These are phyloP conservation scores for Pseudorhombus dupliciocellatus DNA, from an alignment of 2,113 vertebrate genomes.

Conservation along the genomic window DNA sequence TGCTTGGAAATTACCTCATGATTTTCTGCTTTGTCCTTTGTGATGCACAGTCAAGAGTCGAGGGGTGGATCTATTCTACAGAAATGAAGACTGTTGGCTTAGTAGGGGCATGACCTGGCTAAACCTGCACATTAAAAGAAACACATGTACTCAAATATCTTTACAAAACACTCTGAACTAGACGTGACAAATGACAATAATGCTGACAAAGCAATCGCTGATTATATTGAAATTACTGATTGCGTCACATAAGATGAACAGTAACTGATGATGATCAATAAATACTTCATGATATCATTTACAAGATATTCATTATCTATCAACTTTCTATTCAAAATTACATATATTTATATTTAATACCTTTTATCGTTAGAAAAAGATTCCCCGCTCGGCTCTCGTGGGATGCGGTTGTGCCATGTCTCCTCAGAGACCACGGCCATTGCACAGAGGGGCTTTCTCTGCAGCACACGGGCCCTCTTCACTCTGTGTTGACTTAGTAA, in stretches of 20 bases:
- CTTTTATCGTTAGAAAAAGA: slow-evolving; percentile 23
- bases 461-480: slow-evolving; percentile 77
- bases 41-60: background rate
- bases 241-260: background rate
- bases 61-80: background rate
- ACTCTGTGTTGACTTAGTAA: slow-evolving; percentile 77
- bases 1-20: no score
- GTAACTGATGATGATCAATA: background rate
- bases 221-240: background rate
- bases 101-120: background rate
- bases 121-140: background rate
- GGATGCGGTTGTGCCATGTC: slow-evolving; percentile 60
- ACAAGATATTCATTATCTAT: slow-evolving; percentile 18
- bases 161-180: no score
- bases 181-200: no score
- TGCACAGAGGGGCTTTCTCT: slow-evolving; percentile 75
- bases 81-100: background rate
- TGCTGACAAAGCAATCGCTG: no score
- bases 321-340: slow-evolving; percentile 20
- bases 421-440: slow-evolving; percentile 54
- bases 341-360: slow-evolving; percentile 20
- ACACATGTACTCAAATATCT: no score
- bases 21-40: no score
- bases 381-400: slow-evolving; percentile 50
- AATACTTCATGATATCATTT: slow-evolving; percentile 4